These are phyloP conservation scores for Microcaecilia unicolor DNA, from an alignment of 2,797 vertebrate species.

Conservation along the genomic window DNA sequence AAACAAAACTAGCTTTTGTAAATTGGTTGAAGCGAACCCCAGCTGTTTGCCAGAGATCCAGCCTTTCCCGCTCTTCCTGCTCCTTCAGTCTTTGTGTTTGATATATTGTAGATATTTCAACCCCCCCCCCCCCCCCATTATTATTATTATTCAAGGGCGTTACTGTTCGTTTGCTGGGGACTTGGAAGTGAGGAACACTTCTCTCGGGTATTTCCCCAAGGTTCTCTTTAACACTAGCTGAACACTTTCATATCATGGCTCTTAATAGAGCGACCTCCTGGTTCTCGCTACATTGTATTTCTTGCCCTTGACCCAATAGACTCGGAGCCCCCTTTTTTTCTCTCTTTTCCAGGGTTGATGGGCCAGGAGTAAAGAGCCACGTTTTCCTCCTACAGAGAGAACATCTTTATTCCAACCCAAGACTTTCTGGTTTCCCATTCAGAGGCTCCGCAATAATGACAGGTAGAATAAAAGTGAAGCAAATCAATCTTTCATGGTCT, in stretches of 20 bases:
- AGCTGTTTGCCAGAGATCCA: constrained; percentile 22
- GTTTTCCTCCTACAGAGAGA: constrained; percentile 67
- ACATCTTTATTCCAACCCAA: constrained; percentile 90
- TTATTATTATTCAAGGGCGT: too few relatives aligned
- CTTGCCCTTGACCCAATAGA: constrained; percentile 58
- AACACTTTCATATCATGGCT: constrained; percentile 90
- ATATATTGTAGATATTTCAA: neutral
- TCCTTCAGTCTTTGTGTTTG: neutral
- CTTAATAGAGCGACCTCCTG: constrained; percentile 78
- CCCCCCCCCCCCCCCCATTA: too few relatives aligned
- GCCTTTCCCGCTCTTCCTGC: constrained; percentile 12
- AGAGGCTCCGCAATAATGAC: constrained; percentile 71
- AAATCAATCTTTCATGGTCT: constrained; percentile 91
- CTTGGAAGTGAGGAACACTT: constrained; percentile 15
- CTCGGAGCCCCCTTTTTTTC: constrained; percentile 65
- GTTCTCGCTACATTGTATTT: constrained; percentile 78
- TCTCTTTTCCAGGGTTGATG: constrained; percentile 80
- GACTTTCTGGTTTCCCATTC: constrained; percentile 74
- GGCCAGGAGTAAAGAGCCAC: constrained; percentile 77
- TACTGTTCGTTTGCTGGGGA: too few relatives aligned
- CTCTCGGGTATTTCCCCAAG: constrained; percentile 39
- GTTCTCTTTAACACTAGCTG: constrained; percentile 25
- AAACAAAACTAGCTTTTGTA: too few relatives aligned
- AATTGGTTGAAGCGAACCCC: constrained; percentile 20
- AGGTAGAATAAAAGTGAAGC: constrained; percentile 78